Base-by-base conservation (phyloP, 2,888 invertebrate genomes). In the Desoria tigrina region DNA sequence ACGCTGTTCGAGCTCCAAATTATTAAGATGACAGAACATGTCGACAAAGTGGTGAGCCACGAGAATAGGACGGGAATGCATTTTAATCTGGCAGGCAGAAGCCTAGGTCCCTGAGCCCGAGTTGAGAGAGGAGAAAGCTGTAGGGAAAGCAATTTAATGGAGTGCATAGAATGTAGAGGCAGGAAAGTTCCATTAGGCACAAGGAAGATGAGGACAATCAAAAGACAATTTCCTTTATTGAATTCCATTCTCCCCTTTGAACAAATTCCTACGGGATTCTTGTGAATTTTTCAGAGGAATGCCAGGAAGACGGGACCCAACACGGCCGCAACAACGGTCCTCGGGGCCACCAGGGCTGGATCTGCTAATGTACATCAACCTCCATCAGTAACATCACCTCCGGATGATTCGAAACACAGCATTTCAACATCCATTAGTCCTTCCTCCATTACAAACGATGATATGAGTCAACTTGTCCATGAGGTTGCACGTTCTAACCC, bases 381-480 rank as follows among this genome's bases (percentile, higher is more conserved):
- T 4, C 37, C 56, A 57, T 42, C 55, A 6, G 55, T 21, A 57
- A 57, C 18, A 9, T n/a, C 21, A 28, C 27, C 16, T 32, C 50
- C 50, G 27, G 37, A 50, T 27, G 37, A 60, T 60, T 42, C 21
- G 11, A 24, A 27, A 14, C 11, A 9, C 45, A 59, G 18, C 18
- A 27, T 42, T 42, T 27, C 59, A 3, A 42, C 23, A 42, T 42
- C 59, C 2, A 23, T 16, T 3, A 42, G 27, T 27, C 58, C 58
- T 42, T 4, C 45, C 18, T 58, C 58, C 4, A 24, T 23, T 14
- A 24, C 21, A 57, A 65, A 69, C 11, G 68, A 71, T 65, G 71
- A 71, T 58, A 71, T 71, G 71, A 69, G 68, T 56, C 71, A 71
- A 63, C 65, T 71, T 42, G 71, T 71, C 39, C 71, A 71, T 61